These are phyloP conservation scores for Anthopleura xanthogrammica DNA, from an alignment of 92 coral and sea anemone species.

Conservation along the genomic window DNA sequence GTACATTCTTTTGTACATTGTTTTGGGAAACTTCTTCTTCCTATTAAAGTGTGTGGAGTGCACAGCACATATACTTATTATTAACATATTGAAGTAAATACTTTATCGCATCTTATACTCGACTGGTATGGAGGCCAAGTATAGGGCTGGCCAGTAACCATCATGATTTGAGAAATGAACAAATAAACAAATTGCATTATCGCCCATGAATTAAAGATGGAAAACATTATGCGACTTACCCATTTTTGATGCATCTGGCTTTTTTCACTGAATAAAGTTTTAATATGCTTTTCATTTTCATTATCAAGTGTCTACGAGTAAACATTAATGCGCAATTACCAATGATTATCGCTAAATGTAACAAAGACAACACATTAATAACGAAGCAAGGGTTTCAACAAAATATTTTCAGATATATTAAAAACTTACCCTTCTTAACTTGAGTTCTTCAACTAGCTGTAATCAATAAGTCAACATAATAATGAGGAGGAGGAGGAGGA, in stretches of 20 bases:
- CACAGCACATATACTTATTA: not conserved
- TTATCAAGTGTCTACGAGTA: slow-evolving; percentile 57
- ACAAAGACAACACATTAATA: too few relatives aligned
- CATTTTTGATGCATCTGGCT: slow-evolving; percentile 76
- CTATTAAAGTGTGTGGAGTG: slow-evolving; percentile 27
- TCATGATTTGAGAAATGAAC: not conserved
- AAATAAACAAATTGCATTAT: too few relatives aligned
- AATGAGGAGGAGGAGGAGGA: too few relatives aligned
- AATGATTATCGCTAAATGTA: not conserved
- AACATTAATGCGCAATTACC: not conserved
- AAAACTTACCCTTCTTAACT: slow-evolving; percentile 61
- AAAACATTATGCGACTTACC: slow-evolving; percentile 48
- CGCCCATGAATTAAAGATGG: too few relatives aligned
- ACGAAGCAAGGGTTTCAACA: too few relatives aligned
- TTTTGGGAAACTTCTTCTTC: slow-evolving; percentile 75
- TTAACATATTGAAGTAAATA: too few relatives aligned
- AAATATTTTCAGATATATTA: not conserved
- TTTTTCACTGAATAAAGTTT: slow-evolving; percentile 75
- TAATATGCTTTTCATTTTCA: slow-evolving; percentile 87
- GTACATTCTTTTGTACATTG: slow-evolving; percentile 42
- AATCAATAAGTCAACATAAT: too few relatives aligned
- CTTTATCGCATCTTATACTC: too few relatives aligned
- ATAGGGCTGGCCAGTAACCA: not conserved
- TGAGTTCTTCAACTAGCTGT: slow-evolving; percentile 72
- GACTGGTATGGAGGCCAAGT: not conserved